These are phyloP conservation scores for Thalassoma bifasciatum DNA, from an alignment of 2,113 vertebrate genomes.

Conservation along the genomic window DNA sequence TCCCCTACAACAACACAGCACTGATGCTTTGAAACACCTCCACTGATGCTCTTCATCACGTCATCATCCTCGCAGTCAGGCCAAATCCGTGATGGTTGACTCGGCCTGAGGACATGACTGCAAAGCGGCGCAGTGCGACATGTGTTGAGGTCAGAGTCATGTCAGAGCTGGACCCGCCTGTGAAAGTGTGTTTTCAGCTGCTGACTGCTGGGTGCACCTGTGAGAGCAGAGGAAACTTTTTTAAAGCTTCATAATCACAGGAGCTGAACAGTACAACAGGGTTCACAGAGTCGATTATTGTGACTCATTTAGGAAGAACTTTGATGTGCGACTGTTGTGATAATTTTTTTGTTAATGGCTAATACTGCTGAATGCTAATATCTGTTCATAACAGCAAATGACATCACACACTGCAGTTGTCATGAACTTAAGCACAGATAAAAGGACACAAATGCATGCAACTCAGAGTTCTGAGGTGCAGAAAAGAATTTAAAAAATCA, in stretches of 20 bases:
- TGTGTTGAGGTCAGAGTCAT: constrained; percentile 43
- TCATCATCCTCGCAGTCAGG: constrained; percentile 12
- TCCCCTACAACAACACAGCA: constrained; percentile 1
- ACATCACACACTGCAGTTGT: too few species aligned
- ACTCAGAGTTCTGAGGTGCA: too few species aligned
- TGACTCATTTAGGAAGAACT: too few species aligned
- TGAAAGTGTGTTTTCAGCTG: constrained; percentile 68
- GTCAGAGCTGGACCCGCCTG: constrained; percentile 27
- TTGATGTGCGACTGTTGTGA: too few species aligned
- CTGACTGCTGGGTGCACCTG: constrained; percentile 66
- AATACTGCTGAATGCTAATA: too few species aligned
- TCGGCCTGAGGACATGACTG: constrained; percentile 10
- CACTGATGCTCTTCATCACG: constrained; percentile 18
- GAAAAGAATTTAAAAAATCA: too few species aligned
- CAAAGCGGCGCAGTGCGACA: constrained; percentile 6
- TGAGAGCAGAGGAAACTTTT: constrained; percentile 48
- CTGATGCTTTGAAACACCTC: background rate
- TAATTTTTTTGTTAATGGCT: too few species aligned
- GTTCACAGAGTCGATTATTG: background rate
- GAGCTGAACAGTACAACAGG: background rate
- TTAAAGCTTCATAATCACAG: constrained; percentile 51
- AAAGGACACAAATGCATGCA: too few species aligned
- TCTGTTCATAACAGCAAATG: too few species aligned
- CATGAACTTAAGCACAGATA: too few species aligned
- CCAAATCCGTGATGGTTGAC: constrained; percentile 39